Evolutionary conservation across 2,888 invertebrate species (phyloP).

Genomic region (Drosophila merina): DNA sequence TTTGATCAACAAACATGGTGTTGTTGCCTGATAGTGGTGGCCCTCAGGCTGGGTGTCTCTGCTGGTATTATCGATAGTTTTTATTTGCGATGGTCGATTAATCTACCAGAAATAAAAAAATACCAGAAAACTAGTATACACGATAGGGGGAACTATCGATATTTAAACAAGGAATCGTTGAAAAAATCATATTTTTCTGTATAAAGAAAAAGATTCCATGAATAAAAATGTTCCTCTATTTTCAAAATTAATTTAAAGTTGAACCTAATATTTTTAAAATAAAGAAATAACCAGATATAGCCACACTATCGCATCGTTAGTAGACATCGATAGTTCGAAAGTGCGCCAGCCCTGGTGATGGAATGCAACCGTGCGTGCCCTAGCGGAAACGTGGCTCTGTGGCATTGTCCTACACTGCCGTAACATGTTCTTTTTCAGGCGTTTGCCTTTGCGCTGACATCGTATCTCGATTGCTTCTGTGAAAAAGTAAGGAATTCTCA

Average conservation of each 20-base stretch:
- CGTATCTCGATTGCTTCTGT: conserved; percentile 79
- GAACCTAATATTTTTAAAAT: not conserved
- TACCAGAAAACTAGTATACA: not conserved
- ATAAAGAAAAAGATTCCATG: not conserved
- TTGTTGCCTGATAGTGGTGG: conserved; percentile 16
- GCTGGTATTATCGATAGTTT: not conserved
- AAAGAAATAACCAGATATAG: not conserved
- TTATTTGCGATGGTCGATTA: not conserved
- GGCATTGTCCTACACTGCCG: conserved; percentile 68
- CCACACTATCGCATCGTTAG: not conserved
- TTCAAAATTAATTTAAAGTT: not conserved
- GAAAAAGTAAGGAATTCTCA: conserved; percentile 81
- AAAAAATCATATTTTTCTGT: not conserved
- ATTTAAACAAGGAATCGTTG: not conserved
- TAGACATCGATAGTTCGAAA: not conserved
- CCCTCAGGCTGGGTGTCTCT: not conserved
- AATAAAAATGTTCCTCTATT: not conserved
- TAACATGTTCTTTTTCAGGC: conserved; percentile 84
- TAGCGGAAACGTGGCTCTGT: conserved; percentile 55
- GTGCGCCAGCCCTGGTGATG: conserved; percentile 42
- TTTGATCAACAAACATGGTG: conserved; percentile 62
- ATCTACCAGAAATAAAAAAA: not conserved
- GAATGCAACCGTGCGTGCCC: conserved; percentile 51
- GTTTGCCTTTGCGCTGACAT: conserved; percentile 83
- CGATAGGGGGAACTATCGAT: not conserved